Base-by-base conservation (phyloP, 2,888 invertebrate genomes). In the Phortica okadai region DNA sequence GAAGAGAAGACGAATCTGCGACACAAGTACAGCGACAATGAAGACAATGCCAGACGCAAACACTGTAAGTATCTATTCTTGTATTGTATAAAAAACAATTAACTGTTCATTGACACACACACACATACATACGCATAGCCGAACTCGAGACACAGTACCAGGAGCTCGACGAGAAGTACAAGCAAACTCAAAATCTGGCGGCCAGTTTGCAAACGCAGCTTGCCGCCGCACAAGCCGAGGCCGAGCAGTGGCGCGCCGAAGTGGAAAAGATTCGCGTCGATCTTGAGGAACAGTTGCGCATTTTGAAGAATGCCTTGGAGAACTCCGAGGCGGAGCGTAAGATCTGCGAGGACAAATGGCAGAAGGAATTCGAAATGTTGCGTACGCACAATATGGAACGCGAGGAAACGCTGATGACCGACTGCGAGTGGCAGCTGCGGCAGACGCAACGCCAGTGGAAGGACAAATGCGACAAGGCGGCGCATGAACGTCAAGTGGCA, bases 351-450 rank as follows among this genome's bases (percentile, higher is more conserved):
- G 91, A 92, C 59, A 93, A 93, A 87, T 94, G 94, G 93, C 93
- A 94, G 80, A 91, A 92, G 79, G 94, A 95, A 83, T 94, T 94
- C 84, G 94, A 94, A 89, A 93, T 93, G 84, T 88, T 94, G 67
- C 91, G 94, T 80, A 94, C 94, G 41, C 93, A 94, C 67, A 94
- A 94, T 87, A 70, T 64, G 74, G 93, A 95, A 74, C 92, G 95
- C 73, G 96, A 96, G 73, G 95, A 96, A 85, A 93, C 94, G 77
- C 93, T 96, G 86, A 92, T 96, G 82, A 94, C 94, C 4, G 96
- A 96, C 92, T 96, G 96, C 91, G 96, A 96, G 92, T 96, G 96
- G 96, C 96, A 96, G 92, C 92, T 96, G 89, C 90, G 96, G 58
- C 95, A 96, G 90, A 93, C 96, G 84, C 95, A 96, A 91, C 94